Evolutionary conservation across 30 jellyfish, hydroid and myxozoan genomes (phyloP).

Genomic region (Sanderia malayensis): DNA sequence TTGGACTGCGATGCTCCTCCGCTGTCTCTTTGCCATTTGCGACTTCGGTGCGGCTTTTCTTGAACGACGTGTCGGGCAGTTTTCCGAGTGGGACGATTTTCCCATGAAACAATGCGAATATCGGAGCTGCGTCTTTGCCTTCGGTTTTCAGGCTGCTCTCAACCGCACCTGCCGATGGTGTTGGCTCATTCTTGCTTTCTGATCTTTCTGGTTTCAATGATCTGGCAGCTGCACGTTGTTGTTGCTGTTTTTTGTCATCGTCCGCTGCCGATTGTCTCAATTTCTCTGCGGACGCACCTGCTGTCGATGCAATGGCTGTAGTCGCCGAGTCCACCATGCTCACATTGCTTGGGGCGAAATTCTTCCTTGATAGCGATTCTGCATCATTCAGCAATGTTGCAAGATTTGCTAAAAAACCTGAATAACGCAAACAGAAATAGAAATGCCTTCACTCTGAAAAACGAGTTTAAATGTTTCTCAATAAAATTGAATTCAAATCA

Average conservation of each 20-base stretch:
- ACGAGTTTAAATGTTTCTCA: no score
- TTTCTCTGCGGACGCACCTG: no score
- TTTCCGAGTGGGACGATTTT: slow-evolving; percentile 87
- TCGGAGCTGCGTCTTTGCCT: slow-evolving; percentile 87
- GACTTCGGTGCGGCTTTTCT: slow-evolving; percentile 73
- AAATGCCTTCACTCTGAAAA: no score
- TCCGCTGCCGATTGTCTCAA: no score
- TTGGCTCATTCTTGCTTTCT: slow-evolving; percentile 19
- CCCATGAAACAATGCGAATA: slow-evolving; percentile 90
- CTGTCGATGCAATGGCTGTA: no score
- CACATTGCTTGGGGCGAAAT: background rate
- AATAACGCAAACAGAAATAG: no score
- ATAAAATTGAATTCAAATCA: no score
- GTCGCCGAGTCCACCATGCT: slow-evolving; percentile 9
- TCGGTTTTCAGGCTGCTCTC: slow-evolving; percentile 52
- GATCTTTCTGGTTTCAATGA: slow-evolving; percentile 39
- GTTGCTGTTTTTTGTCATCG: background rate
- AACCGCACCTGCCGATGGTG: slow-evolving; percentile 56
- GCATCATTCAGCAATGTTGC: slow-evolving; percentile 91
- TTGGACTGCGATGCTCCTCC: background rate
- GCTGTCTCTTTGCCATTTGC: slow-evolving; percentile 9
- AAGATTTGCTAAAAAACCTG: slow-evolving; percentile 90
- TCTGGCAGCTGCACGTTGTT: slow-evolving; percentile 7
- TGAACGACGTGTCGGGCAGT: slow-evolving; percentile 82
- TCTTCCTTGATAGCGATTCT: slow-evolving; percentile 62